Percentiles rank a stretch among this genome's conserved stretches.
Evolutionary conservation across 2,113 vertebrate genomes (phyloP).

Genomic region (Phoenicopterus ruber): DNA sequence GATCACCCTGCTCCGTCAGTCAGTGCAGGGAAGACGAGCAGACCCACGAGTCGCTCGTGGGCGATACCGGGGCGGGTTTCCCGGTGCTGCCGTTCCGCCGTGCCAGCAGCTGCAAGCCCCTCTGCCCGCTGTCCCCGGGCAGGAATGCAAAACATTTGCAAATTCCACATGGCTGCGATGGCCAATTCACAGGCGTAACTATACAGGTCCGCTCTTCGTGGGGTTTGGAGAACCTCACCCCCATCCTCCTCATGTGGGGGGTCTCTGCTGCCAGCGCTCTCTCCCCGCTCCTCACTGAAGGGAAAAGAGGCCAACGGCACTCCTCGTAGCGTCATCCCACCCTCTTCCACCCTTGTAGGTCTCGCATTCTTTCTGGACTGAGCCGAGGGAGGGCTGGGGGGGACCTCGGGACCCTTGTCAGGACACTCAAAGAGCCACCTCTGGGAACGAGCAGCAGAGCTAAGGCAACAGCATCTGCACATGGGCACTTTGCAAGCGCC

Average conservation of each 20-base stretch:
- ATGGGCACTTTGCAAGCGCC: fast-evolving
- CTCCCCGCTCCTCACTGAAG: neutral
- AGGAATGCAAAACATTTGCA: neutral
- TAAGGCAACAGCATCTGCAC: neutral
- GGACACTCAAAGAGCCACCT: neutral
- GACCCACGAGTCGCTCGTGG: fast-evolving
- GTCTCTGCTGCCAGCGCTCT: neutral
- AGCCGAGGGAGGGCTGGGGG: neutral
- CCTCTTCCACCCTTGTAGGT: neutral
- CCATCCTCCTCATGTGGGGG: fast-evolving
- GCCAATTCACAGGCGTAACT: fast-evolving
- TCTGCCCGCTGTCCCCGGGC: fast-evolving
- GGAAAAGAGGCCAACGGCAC: neutral
- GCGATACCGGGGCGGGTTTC: fast-evolving
- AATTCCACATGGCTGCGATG: fast-evolving
- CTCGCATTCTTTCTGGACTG: neutral
- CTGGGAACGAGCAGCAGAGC: neutral
- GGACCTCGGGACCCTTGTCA: neutral
- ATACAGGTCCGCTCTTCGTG: fast-evolving
- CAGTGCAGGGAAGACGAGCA: neutral
- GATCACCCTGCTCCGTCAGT: neutral
- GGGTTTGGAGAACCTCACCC: neutral
- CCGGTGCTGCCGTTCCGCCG: fast-evolving
- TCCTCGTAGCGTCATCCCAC: fast-evolving
- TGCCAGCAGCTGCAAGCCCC: neutral